Conservation (phyloP, 2,888 invertebrate species). For the Leucophenga montana region DNA sequence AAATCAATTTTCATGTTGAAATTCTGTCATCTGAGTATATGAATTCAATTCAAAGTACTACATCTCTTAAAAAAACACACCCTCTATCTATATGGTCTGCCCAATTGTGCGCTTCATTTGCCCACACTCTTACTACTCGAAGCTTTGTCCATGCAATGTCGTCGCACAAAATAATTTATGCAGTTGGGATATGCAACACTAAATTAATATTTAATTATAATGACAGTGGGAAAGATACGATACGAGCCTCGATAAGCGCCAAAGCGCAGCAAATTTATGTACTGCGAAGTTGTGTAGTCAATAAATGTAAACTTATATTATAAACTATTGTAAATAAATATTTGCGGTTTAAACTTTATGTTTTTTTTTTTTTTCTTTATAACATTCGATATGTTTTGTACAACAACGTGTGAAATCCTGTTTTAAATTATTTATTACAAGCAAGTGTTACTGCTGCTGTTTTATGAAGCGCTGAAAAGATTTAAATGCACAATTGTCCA, state of each 20-base stretch:
- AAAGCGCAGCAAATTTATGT: constrained; percentile 17
- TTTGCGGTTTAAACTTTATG: not conserved
- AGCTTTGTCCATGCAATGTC: not conserved
- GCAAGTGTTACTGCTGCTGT: not conserved
- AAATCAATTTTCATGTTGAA: too few species aligned
- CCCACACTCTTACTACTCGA: not conserved
- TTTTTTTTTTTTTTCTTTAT: not conserved
- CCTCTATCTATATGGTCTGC: too few species aligned
- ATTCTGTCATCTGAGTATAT: too few species aligned
- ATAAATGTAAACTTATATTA: not conserved
- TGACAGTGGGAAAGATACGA: constrained; percentile 35
- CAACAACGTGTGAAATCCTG: constrained; percentile 24
- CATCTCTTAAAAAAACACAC: too few species aligned
- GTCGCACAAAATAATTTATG: constrained; percentile 44
- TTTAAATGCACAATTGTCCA: not conserved
- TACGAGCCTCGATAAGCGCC: constrained; percentile 9
- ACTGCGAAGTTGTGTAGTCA: not conserved
- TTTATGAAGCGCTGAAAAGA: not conserved
- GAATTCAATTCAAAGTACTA: too few species aligned
- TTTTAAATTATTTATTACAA: constrained; percentile 18
- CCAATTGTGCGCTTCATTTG: not conserved
- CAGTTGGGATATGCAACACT: constrained; percentile 49
- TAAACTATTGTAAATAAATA: not conserved
- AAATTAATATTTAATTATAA: constrained; percentile 53
- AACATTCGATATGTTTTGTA: too few species aligned